Conservation (phyloP, 2,888 invertebrate genomes). For the Alloscopus bannaensis region DNA sequence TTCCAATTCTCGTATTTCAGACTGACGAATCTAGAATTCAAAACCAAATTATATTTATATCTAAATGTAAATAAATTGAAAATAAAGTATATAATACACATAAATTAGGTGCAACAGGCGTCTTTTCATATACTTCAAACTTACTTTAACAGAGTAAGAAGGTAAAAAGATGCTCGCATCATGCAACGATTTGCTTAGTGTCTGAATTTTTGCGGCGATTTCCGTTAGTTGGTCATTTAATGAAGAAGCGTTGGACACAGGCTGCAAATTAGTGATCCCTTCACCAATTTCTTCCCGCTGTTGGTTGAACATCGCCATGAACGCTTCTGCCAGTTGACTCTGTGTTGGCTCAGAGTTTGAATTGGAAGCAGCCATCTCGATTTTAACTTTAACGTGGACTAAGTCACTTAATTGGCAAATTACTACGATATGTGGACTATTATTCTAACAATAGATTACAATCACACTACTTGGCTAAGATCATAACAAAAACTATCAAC, state of each 20-base stretch:
- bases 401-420: too few species aligned
- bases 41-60: slow-evolving; percentile 6
- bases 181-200: slow-evolving; percentile 86
- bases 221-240: slow-evolving; percentile 80
- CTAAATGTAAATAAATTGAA: too few species aligned
- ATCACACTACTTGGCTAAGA: neutral
- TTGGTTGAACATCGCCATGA: slow-evolving; percentile 65
- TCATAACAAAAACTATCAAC: neutral
- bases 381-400: neutral
- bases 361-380: slow-evolving; percentile 30
- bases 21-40: slow-evolving; percentile 81
- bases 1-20: slow-evolving; percentile 84
- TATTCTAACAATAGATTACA: neutral
- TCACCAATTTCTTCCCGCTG: slow-evolving; percentile 79
- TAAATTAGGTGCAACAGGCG: too few species aligned
- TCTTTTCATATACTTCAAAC: too few species aligned
- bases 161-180: slow-evolving; percentile 88
- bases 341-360: slow-evolving; percentile 14
- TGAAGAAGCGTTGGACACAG: slow-evolving; percentile 74
- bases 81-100: too few species aligned
- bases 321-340: slow-evolving; percentile 66
- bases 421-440: too few species aligned
- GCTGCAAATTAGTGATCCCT: slow-evolving; percentile 67
- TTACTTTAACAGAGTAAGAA: slow-evolving; percentile 83
- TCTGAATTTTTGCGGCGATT: slow-evolving; percentile 85